A percentile compares a stretch with the other conserved stretches of the same genome.
Conservation (phyloP, 2,113 vertebrate species). For the Pollachius pollachius region DNA sequence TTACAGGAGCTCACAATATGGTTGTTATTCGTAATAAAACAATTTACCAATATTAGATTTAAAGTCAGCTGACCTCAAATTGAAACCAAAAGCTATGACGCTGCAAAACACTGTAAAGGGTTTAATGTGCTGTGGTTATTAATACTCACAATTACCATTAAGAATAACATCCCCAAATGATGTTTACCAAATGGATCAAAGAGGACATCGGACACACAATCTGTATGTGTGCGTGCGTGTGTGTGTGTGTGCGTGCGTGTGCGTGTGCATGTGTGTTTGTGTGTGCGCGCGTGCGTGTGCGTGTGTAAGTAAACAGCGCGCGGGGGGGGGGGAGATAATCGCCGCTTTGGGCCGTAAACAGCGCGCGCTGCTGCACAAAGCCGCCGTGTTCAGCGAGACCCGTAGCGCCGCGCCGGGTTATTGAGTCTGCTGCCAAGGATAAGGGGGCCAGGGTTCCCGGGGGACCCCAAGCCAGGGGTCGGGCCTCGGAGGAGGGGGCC, state of each 20-base stretch:
- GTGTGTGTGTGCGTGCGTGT: conserved; percentile 19
- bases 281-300: background rate
- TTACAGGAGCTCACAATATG: too few species aligned
- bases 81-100: too few species aligned
- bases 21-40: too few species aligned
- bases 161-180: too few species aligned
- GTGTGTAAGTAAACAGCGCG: conserved; percentile 40
- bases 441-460: conserved; percentile 44
- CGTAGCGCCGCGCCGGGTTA: conserved; percentile 44
- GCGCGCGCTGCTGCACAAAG: conserved; percentile 53
- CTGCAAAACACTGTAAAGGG: too few species aligned
- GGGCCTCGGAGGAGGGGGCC: conserved; percentile 22
- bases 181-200: too few species aligned
- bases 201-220: too few species aligned
- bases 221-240: conserved; percentile 26
- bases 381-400: conserved; percentile 46
- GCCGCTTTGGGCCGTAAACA: conserved; percentile 56
- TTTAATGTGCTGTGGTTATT: too few species aligned
- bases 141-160: too few species aligned
- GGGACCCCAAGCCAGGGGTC: conserved; percentile 43
- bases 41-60: too few species aligned
- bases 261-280: too few species aligned
- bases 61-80: too few species aligned
- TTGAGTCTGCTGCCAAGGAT: conserved; percentile 51
- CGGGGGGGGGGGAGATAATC: conserved; percentile 51